These are phyloP conservation scores for Drosophila kikkawai DNA, from an alignment of 1,140 invertebrate genomes.

Conservation along the genomic window DNA sequence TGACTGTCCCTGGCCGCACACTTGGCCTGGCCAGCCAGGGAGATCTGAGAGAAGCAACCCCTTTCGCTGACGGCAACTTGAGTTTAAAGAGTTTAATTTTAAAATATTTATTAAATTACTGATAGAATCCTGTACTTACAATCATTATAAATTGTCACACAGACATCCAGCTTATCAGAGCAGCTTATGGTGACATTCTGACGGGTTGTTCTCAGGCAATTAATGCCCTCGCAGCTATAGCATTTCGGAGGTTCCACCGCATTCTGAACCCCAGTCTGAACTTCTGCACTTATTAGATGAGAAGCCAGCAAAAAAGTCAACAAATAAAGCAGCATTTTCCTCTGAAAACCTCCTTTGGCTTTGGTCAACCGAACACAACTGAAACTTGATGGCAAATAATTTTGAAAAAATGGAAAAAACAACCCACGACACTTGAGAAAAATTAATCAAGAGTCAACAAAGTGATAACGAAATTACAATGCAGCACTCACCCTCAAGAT, in stretches of 20 bases:
- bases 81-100: not conserved
- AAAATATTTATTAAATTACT: not conserved
- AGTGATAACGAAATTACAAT: slow-evolving; percentile 50
- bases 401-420: slow-evolving; percentile 27
- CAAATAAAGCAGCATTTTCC: slow-evolving; percentile 26
- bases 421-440: slow-evolving; percentile 43
- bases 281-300: slow-evolving; percentile 7
- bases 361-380: slow-evolving; percentile 30
- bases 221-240: slow-evolving; percentile 75
- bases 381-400: slow-evolving; percentile 19
- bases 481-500: slow-evolving; percentile 37
- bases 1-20: slow-evolving; percentile 48
- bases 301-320: slow-evolving; percentile 12
- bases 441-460: slow-evolving; percentile 34
- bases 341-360: slow-evolving; percentile 7
- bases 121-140: slow-evolving; percentile 48
- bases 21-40: slow-evolving; percentile 41
- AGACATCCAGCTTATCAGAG: slow-evolving; percentile 69
- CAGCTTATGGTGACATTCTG: slow-evolving; percentile 55
- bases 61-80: slow-evolving; percentile 67
- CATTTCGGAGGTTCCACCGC: slow-evolving; percentile 39
- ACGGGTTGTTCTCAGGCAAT: slow-evolving; percentile 60
- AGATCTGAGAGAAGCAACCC: slow-evolving; percentile 64
- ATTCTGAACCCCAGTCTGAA: slow-evolving; percentile 2
- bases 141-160: slow-evolving; percentile 71